Conservation (phyloP, 2,888 invertebrate species). For the Trissonchulus sp. region DNA sequence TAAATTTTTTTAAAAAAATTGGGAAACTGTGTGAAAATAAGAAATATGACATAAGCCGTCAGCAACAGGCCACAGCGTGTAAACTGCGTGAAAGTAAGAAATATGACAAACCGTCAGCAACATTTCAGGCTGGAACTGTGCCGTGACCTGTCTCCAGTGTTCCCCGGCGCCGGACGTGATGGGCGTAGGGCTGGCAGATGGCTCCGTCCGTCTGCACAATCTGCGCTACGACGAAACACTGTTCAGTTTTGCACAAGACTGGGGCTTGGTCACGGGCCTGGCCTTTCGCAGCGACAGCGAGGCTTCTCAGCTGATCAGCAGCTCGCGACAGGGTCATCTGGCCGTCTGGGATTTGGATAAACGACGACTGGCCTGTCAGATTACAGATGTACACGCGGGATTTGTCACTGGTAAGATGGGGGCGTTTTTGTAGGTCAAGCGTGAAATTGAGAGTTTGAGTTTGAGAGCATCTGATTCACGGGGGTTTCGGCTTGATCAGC, state of each 20-base stretch:
- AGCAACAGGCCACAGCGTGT: too few relatives aligned
- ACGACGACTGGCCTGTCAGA: conserved; percentile 67
- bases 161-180: conserved; percentile 87
- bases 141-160: conserved; percentile 50
- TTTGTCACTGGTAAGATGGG: neutral
- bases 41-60: too few relatives aligned
- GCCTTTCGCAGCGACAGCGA: conserved; percentile 49
- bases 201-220: conserved; percentile 78
- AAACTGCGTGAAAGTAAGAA: neutral
- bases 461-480: too few relatives aligned
- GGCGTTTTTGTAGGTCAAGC: too few relatives aligned
- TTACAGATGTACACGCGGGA: conserved; percentile 67
- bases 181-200: conserved; percentile 75
- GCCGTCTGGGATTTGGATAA: conserved; percentile 80
- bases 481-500: too few relatives aligned
- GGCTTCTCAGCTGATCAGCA: conserved; percentile 57
- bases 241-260: conserved; percentile 80
- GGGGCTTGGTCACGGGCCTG: conserved; percentile 76
- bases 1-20: too few relatives aligned
- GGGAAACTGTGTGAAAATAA: too few relatives aligned
- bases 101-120: neutral
- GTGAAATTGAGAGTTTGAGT: too few relatives aligned
- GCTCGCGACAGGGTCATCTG: conserved; percentile 73
- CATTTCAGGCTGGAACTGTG: too few relatives aligned
- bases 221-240: conserved; percentile 73